Evolutionary conservation across 2,113 vertebrate species (phyloP), one percentile per base, ranked within the genome.

Genomic region (Panthera uncia): DNA sequence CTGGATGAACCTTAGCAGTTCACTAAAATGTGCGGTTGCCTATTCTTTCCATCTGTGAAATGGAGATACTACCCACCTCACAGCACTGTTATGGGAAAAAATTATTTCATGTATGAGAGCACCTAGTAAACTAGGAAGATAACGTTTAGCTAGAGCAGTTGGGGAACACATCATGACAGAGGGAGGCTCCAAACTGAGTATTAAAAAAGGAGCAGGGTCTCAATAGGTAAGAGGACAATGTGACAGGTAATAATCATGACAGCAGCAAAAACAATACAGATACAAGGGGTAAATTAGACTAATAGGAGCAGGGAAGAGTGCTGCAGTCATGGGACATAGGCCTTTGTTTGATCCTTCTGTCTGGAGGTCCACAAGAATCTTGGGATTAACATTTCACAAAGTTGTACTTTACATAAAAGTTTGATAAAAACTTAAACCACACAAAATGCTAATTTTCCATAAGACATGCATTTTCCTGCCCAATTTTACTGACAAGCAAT

Each of bases 391-490:
- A 66, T 36, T 93, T 95, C 88, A 73, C 25, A 48, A 78, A 84
- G n/a, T 21, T 36, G n/a, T 52, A 89, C 66, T 85, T 96, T 82
- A 2, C n/a, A 48, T 38, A 61, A 45, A 50, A 83, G 31, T 65
- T 89, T 83, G 31, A 89, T 69, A 89, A 91, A 93, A 84, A n/a
- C 33, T 65, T 36, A 92, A 95, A 45, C 48, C 19, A 76, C 19
- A 79, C 6, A 36, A 61, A 94, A 93, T 69, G 61, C 38, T 76
- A 31, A 1, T 85, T 95, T 88, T 78, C 76, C 65, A 10, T 41
- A 71, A 95, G 68, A 87, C 14, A 25, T 87, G 2, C 0, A 0
- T 61, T 6, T 4, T 48, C 63, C 89, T 84, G 27, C 4, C 27
- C 36, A 96, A 33, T 92, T 91, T 83, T 57, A 41, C 11, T 69